Evolutionary conservation across 2,797 vertebrate genomes (phyloP).

Genomic region (Sebastes taczanowskii): DNA sequence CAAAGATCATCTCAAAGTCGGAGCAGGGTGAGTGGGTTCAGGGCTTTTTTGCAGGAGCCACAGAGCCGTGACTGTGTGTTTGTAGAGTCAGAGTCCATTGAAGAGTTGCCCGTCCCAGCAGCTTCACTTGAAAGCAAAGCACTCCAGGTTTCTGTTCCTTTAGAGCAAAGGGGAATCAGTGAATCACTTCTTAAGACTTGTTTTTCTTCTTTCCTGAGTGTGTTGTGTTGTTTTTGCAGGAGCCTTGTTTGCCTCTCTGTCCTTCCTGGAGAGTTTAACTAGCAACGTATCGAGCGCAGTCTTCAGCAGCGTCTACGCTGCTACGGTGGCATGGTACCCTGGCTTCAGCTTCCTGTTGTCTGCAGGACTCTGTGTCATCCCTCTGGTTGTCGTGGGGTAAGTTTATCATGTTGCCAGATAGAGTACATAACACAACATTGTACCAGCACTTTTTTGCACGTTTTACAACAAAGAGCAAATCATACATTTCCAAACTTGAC

Average conservation of each 20-base stretch:
- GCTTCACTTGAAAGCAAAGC: constrained; percentile 20
- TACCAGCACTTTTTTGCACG: not conserved
- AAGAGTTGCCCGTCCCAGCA: not conserved
- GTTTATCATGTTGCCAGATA: constrained; percentile 38
- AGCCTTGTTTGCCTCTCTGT: constrained; percentile 91
- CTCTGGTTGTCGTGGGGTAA: constrained; percentile 86
- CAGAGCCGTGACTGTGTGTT: constrained; percentile 13
- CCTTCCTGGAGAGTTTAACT: constrained; percentile 88
- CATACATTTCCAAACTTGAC: not conserved
- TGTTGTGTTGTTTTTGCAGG: constrained; percentile 78
- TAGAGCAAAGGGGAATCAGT: not conserved
- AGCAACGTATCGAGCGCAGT: constrained; percentile 69
- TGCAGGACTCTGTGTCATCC: constrained; percentile 86
- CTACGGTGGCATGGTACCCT: constrained; percentile 88
- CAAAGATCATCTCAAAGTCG: constrained; percentile 88
- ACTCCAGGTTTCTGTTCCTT: constrained; percentile 3
- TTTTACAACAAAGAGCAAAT: not conserved
- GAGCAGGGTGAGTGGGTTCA: constrained; percentile 89
- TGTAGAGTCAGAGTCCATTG: constrained; percentile 36
- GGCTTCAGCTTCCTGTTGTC: constrained; percentile 90
- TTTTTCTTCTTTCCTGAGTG: constrained; percentile 3
- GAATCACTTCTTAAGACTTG: not conserved
- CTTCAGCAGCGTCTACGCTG: constrained; percentile 89
- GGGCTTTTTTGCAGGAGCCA: not conserved
- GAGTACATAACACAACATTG: not conserved